Evolutionary conservation across 2,888 invertebrate genomes (phyloP).

Genomic region (Xanthorhoe spadicearia): DNA sequence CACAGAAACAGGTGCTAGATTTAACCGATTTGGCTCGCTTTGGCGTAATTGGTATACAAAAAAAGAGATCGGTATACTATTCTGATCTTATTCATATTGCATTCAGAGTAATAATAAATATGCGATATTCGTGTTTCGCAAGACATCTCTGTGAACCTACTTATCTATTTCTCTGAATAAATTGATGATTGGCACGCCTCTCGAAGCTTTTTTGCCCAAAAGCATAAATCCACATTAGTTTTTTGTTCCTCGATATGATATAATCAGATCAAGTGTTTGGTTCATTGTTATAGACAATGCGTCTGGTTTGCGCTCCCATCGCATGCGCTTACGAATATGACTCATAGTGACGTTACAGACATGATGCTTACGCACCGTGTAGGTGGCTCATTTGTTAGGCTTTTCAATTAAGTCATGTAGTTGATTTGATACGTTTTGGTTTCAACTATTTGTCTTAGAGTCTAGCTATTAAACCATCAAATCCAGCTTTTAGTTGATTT

Average conservation of each 20-base stretch:
- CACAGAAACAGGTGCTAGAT: conserved; percentile 39
- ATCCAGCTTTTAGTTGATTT: background rate
- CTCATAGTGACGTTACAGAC: conserved; percentile 70
- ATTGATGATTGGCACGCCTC: conserved; percentile 31
- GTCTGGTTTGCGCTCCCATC: conserved; percentile 75
- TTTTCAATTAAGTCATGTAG: conserved; percentile 53
- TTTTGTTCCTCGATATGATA: conserved; percentile 71
- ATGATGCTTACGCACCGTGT: conserved; percentile 66
- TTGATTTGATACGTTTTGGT: conserved; percentile 42
- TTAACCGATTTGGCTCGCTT: conserved; percentile 30
- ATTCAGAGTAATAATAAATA: background rate
- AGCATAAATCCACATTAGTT: conserved; percentile 59
- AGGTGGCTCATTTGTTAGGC: conserved; percentile 58
- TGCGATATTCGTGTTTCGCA: background rate
- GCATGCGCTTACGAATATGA: conserved; percentile 62
- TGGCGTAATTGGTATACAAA: conserved; percentile 29
- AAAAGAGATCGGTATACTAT: conserved; percentile 19
- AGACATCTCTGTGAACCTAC: conserved; percentile 9
- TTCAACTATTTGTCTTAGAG: conserved; percentile 22
- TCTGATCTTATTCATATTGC: conserved; percentile 8
- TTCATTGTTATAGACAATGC: conserved; percentile 80
- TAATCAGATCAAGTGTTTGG: conserved; percentile 77
- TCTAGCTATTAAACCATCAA: background rate
- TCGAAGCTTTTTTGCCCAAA: conserved; percentile 46
- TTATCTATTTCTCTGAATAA: conserved; percentile 29